Percentiles rank a stretch among this genome's conserved stretches.
Evolutionary conservation across 2,113 vertebrate genomes (phyloP).

Genomic region (Myrmecobius fasciatus): DNA sequence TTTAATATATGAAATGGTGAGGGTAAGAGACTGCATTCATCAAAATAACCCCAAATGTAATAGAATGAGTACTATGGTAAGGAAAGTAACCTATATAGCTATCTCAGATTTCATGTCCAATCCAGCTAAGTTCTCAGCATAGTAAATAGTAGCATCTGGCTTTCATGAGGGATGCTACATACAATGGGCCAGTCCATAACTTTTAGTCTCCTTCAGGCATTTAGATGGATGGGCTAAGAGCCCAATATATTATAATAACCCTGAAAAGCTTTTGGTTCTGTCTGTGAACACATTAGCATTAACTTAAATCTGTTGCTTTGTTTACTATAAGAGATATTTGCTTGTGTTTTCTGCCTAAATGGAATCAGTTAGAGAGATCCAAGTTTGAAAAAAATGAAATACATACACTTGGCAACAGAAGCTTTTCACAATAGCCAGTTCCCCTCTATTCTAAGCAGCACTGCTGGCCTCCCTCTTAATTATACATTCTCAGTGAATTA

Average conservation of each 20-base stretch:
- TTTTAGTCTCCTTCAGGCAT: constrained; percentile 81
- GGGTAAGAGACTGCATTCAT: constrained; percentile 6
- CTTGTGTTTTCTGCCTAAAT: constrained; percentile 66
- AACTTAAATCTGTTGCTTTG: constrained; percentile 83
- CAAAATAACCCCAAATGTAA: constrained; percentile 30
- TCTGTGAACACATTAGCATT: constrained; percentile 82
- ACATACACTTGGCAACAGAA: not conserved
- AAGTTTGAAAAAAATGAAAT: constrained; percentile 37
- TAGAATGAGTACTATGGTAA: not conserved
- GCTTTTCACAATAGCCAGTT: not conserved
- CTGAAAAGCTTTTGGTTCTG: constrained; percentile 81
- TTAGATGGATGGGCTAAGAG: constrained; percentile 80
- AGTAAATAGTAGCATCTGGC: constrained; percentile 75
- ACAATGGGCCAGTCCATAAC: constrained; percentile 80
- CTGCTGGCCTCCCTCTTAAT: constrained; percentile 36
- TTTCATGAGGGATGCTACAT: constrained; percentile 69
- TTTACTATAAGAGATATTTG: constrained; percentile 78
- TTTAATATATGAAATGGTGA: not conserved
- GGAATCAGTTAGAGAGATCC: constrained; percentile 53
- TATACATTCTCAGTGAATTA: constrained; percentile 7
- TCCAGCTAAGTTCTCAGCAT: constrained; percentile 67
- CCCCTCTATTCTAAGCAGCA: fast-evolving
- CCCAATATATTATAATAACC: constrained; percentile 82
- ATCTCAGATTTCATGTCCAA: constrained; percentile 60
- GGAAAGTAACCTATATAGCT: constrained; percentile 38